Conservation (phyloP, 2,888 invertebrate species). For the Polydrusus cervinus region DNA sequence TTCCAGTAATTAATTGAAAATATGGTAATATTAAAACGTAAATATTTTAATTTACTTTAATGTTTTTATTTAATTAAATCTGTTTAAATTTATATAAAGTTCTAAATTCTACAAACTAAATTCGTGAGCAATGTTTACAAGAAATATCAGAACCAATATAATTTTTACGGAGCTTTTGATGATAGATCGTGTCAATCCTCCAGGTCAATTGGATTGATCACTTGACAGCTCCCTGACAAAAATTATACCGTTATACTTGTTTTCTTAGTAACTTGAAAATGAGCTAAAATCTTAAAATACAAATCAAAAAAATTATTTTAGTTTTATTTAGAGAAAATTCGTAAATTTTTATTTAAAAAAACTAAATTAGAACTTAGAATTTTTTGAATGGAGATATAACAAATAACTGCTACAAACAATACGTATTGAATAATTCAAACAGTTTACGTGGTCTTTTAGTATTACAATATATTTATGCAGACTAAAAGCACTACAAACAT, state of each 20-base stretch:
- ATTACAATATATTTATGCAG: too few relatives aligned
- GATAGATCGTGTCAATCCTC: background rate
- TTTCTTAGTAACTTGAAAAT: background rate
- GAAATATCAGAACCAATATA: background rate
- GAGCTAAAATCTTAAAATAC: background rate
- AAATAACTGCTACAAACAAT: background rate
- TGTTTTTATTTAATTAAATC: background rate
- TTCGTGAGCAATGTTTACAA: background rate
- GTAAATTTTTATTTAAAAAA: background rate
- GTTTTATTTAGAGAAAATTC: background rate
- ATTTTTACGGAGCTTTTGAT: background rate
- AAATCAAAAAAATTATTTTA: background rate
- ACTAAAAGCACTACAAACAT: too few relatives aligned
- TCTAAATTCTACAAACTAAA: too few relatives aligned
- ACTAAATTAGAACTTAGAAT: background rate
- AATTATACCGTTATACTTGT: background rate
- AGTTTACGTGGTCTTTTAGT: too few relatives aligned
- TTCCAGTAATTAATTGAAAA: background rate
- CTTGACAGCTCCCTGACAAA: background rate
- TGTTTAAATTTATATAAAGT: background rate
- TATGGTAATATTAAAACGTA: background rate
- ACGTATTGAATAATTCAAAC: too few relatives aligned
- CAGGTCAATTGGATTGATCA: slow-evolving; percentile 13
- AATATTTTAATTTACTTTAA: background rate
- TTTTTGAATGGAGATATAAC: background rate